These are phyloP conservation scores for Priocnemis perturbator DNA, from an alignment of 2,888 invertebrate genomes.

Conservation along the genomic window DNA sequence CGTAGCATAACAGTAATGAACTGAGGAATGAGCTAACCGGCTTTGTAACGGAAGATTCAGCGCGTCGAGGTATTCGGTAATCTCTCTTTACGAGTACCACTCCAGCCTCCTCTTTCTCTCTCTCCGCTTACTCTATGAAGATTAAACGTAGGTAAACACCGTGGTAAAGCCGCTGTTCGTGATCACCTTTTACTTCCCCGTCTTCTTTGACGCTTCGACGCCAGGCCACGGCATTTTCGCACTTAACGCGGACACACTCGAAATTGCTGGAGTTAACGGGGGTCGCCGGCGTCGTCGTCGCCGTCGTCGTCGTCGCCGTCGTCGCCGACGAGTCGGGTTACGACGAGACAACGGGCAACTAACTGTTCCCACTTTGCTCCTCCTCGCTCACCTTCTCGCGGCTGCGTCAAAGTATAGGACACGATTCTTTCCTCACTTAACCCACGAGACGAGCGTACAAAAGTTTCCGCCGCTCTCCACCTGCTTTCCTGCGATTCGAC, in stretches of 20 bases:
- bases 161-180: not conserved
- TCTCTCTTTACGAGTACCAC: slow-evolving; percentile 22
- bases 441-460: not conserved
- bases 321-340: not conserved
- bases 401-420: slow-evolving; percentile 30
- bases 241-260: slow-evolving; percentile 4
- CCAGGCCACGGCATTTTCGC: slow-evolving; percentile 4
- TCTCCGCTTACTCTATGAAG: slow-evolving; percentile 7
- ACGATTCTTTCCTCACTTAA: too few relatives aligned
- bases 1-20: slow-evolving; percentile 34
- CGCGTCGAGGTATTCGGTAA: slow-evolving; percentile 38
- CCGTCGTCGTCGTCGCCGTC: slow-evolving; percentile 3
- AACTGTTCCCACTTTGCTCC: slow-evolving; percentile 27
- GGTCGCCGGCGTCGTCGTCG: slow-evolving; percentile 6
- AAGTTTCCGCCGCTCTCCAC: not conserved
- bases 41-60: slow-evolving; percentile 45
- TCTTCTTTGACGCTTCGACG: slow-evolving; percentile 3
- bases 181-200: not conserved
- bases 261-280: slow-evolving; percentile 24
- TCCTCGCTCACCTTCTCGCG: slow-evolving; percentile 27
- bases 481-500: not conserved
- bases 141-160: slow-evolving; percentile 23
- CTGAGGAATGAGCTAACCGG: slow-evolving; percentile 45
- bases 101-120: not conserved
- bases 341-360: too few relatives aligned